Conservation (phyloP, 2,888 invertebrate genomes). For the Herminia tarsipennalis region DNA sequence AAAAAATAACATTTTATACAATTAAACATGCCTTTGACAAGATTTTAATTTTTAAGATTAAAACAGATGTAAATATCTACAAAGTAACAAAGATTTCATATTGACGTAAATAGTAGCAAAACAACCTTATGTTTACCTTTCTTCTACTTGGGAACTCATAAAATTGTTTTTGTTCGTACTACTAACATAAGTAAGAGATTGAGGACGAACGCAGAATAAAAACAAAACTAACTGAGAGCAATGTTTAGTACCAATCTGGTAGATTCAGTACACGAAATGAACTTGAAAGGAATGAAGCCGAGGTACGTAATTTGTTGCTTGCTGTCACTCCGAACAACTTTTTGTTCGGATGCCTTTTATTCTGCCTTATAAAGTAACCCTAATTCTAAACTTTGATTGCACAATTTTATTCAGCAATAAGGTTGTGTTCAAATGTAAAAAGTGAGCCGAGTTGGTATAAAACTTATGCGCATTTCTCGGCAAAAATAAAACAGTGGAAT, state of each 20-base stretch:
- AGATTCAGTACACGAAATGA: slow-evolving; percentile 49
- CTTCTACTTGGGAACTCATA: slow-evolving; percentile 45
- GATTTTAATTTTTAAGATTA: slow-evolving; percentile 34
- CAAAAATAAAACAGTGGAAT: slow-evolving; percentile 17
- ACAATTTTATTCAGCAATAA: slow-evolving; percentile 46
- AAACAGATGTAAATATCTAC: slow-evolving; percentile 45
- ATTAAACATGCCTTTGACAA: slow-evolving; percentile 57
- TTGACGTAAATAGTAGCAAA: slow-evolving; percentile 30
- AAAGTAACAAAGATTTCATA: slow-evolving; percentile 40
- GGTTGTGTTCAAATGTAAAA: slow-evolving; percentile 43
- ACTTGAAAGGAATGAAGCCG: slow-evolving; percentile 40
- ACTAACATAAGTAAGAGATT: slow-evolving; percentile 35
- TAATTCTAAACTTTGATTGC: slow-evolving; percentile 57
- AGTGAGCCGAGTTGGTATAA: slow-evolving; percentile 23
- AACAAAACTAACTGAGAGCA: slow-evolving; percentile 36
- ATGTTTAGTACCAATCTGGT: slow-evolving; percentile 49
- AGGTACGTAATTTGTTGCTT: slow-evolving; percentile 44
- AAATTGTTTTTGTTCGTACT: slow-evolving; percentile 47
- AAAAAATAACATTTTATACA: slow-evolving; percentile 50
- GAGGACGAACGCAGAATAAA: slow-evolving; percentile 42
- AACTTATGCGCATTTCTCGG: slow-evolving; percentile 25
- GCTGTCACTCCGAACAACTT: slow-evolving; percentile 42
- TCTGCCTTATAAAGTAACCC: slow-evolving; percentile 49
- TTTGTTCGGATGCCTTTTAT: slow-evolving; percentile 43
- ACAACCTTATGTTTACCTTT: slow-evolving; percentile 33